Conservation (phyloP, 2,797 vertebrate genomes). For the Echiichthys vipera region DNA sequence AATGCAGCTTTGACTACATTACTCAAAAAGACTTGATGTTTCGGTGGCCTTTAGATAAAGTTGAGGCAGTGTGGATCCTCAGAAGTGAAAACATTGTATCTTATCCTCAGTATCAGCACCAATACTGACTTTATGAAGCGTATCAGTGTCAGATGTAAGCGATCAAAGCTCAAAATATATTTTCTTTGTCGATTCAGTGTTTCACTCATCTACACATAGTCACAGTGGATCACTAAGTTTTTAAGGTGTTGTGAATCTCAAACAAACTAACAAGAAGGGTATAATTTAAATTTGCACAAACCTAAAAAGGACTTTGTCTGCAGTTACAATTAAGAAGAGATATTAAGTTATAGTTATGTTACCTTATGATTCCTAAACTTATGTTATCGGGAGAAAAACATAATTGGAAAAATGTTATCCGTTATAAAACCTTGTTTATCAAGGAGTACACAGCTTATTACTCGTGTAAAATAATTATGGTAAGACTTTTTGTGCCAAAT, state of each 20-base stretch:
- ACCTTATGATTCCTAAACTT: too few species aligned
- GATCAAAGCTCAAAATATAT: neutral
- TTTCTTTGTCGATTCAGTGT: slow-evolving; percentile 5
- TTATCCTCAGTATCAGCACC: neutral
- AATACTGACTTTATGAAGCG: neutral
- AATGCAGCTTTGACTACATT: slow-evolving; percentile 49
- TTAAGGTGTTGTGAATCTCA: slow-evolving; percentile 1
- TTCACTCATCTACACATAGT: neutral
- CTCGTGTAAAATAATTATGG: slow-evolving; percentile 31
- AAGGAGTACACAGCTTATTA: slow-evolving; percentile 14
- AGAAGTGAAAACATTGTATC: neutral
- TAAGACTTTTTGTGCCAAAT: slow-evolving; percentile 70
- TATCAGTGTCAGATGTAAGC: neutral
- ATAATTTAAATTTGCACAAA: slow-evolving; percentile 1
- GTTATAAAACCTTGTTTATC: slow-evolving; percentile 31
- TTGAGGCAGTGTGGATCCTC: neutral
- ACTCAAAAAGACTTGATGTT: slow-evolving; percentile 9
- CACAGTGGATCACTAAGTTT: neutral
- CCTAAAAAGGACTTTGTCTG: neutral
- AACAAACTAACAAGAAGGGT: neutral
- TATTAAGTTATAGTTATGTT: neutral
- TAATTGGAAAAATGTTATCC: too few species aligned
- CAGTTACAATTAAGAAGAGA: neutral
- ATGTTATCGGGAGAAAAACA: neutral
- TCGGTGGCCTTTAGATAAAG: slow-evolving; percentile 20